Percentiles rank a stretch among this genome's conserved stretches.
These are phyloP conservation scores for Cyanoramphus novaezelandiae DNA, from an alignment of 2,113 vertebrate genomes.

Conservation along the genomic window DNA sequence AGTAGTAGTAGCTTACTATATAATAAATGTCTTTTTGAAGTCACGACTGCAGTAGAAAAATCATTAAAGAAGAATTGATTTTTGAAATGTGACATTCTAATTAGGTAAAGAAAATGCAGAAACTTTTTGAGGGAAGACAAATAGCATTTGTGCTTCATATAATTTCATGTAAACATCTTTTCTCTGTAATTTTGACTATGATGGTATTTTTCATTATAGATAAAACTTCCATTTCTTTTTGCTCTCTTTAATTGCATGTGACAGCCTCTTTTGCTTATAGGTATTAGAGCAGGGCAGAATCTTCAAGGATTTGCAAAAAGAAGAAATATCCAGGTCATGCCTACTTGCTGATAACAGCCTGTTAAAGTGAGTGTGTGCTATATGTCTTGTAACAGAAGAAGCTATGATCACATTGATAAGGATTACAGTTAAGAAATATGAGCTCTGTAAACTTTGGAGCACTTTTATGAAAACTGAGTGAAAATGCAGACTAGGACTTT, in stretches of 20 bases:
- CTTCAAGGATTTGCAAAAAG: background rate
- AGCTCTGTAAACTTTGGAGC: background rate
- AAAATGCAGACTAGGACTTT: background rate
- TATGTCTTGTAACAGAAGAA: background rate
- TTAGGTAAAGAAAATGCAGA: background rate
- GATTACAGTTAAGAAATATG: background rate
- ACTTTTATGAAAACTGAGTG: background rate
- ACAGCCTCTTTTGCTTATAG: background rate
- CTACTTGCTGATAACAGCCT: background rate
- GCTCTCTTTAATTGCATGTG: background rate
- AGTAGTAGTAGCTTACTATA: background rate
- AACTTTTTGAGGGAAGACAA: background rate
- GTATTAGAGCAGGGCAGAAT: background rate
- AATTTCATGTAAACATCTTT: background rate
- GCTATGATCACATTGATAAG: background rate
- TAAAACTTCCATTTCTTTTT: background rate
- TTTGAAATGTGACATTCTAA: slow-evolving; percentile 1
- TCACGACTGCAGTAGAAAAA: background rate
- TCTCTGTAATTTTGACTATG: background rate
- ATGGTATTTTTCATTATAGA: background rate
- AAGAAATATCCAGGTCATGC: background rate
- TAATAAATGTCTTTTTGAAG: background rate
- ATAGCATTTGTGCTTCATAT: background rate
- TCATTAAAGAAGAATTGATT: background rate
- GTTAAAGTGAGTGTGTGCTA: background rate